phyloP scores from a whole-genome alignment of 2,113 vertebrate genomes.

The Mugil cephalus region DNA sequence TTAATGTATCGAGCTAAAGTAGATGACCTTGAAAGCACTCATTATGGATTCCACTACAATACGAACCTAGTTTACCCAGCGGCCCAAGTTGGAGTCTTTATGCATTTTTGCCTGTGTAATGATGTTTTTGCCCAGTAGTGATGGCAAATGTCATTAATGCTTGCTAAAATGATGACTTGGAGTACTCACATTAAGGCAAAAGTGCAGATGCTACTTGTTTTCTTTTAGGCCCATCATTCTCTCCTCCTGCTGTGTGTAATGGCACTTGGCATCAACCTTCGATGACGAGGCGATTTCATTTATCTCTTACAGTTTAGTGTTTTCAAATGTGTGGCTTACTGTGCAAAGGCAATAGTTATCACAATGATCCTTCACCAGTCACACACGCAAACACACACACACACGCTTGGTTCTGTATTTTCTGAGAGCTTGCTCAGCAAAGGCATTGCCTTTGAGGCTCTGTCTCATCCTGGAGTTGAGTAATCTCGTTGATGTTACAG shows the following conservation, averaged over 20 bases:
- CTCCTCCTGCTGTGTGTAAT: constrained; percentile 66
- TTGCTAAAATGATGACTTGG: constrained; percentile 67
- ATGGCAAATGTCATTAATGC: constrained; percentile 78
- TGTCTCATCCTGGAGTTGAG: constrained; percentile 38
- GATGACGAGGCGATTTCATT: constrained; percentile 67
- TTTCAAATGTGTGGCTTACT: constrained; percentile 46
- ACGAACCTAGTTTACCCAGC: constrained; percentile 64
- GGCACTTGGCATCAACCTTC: constrained; percentile 65
- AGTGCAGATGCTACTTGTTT: constrained; percentile 65
- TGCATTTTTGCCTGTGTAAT: constrained; percentile 70
- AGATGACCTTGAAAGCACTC: constrained; percentile 59
- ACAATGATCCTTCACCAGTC: constrained; percentile 42
- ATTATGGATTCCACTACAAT: constrained; percentile 60
- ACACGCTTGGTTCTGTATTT: constrained; percentile 30
- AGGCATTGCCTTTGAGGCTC: constrained; percentile 31
- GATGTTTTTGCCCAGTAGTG: constrained; percentile 70
- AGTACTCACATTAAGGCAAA: constrained; percentile 69
- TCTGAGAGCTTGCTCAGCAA: constrained; percentile 51
- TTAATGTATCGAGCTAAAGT: constrained; percentile 41
- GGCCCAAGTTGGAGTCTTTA: constrained; percentile 59
- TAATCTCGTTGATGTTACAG: constrained; percentile 48
- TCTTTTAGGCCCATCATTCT: constrained; percentile 66
- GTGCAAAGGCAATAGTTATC: constrained; percentile 51
- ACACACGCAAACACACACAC: constrained; percentile 3
- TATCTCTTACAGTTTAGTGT: constrained; percentile 58